These are phyloP conservation scores for Apamea anceps DNA, from an alignment of 2,888 invertebrate species.

Conservation along the genomic window DNA sequence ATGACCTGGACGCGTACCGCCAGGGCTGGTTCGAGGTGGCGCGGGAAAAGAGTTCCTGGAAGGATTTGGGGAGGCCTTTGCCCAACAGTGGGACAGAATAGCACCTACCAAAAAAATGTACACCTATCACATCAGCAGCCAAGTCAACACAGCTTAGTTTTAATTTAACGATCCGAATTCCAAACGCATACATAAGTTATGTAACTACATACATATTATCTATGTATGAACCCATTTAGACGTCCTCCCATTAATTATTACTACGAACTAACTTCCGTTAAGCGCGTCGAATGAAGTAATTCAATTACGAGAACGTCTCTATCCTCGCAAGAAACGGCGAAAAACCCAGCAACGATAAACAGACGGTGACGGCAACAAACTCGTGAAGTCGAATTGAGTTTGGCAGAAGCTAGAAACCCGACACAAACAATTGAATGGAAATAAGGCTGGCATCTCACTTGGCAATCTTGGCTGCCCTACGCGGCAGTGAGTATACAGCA, in stretches of 20 bases:
- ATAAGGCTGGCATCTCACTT: slow-evolving; percentile 19
- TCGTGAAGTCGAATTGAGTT: slow-evolving; percentile 50
- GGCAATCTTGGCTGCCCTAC: slow-evolving; percentile 3
- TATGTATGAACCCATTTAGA: slow-evolving; percentile 1
- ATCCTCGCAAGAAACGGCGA: slow-evolving; percentile 15
- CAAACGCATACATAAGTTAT: slow-evolving; percentile 1
- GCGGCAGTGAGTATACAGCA: not conserved
- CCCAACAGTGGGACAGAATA: too few relatives aligned
- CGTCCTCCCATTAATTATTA: slow-evolving; percentile 17
- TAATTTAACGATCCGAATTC: not conserved
- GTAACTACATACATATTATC: slow-evolving; percentile 5
- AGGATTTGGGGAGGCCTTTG: too few relatives aligned
- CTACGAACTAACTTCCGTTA: slow-evolving; percentile 19
- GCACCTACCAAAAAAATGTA: too few relatives aligned
- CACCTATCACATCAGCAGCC: not conserved
- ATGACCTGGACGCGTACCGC: too few relatives aligned
- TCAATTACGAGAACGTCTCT: slow-evolving; percentile 43
- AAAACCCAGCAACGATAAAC: slow-evolving; percentile 39
- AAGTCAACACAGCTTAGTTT: slow-evolving; percentile 15
- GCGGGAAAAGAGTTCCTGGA: too few relatives aligned
- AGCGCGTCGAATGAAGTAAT: slow-evolving; percentile 30
- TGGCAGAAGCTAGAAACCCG: slow-evolving; percentile 32
- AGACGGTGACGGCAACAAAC: slow-evolving; percentile 43
- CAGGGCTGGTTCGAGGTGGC: too few relatives aligned
- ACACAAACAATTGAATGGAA: slow-evolving; percentile 33